Evolutionary conservation across 2,113 vertebrate genomes (phyloP).

Genomic region (Jacana jacana): DNA sequence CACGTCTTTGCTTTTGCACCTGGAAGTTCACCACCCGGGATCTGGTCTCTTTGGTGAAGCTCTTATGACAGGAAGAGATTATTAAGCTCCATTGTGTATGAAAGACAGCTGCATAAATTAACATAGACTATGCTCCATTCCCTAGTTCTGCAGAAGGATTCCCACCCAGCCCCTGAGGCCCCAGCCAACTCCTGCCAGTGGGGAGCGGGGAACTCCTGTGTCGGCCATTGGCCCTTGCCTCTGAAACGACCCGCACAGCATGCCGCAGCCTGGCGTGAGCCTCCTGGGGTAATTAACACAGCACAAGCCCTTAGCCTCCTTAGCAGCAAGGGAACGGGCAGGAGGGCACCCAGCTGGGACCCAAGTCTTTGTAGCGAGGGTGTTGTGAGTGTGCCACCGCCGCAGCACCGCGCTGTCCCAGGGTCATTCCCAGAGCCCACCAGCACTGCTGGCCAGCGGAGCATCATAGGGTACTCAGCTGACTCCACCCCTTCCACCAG

Average conservation of each 20-base stretch:
- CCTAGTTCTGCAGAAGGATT: not conserved
- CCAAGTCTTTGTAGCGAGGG: not conserved
- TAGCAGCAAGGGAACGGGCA: not conserved
- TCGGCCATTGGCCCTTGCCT: not conserved
- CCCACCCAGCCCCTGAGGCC: accelerated
- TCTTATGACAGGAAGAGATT: not conserved
- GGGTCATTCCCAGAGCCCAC: not conserved
- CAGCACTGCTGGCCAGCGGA: not conserved
- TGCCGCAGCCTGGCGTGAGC: not conserved
- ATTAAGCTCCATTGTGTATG: not conserved
- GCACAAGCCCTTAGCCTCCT: not conserved
- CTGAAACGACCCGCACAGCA: not conserved
- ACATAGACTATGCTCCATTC: not conserved
- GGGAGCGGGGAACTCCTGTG: not conserved
- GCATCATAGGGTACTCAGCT: not conserved
- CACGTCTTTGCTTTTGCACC: not conserved
- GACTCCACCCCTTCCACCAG: not conserved
- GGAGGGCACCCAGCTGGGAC: not conserved
- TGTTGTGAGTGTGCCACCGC: not conserved
- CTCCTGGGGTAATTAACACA: not conserved
- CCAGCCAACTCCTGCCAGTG: not conserved
- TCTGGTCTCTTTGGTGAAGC: not conserved
- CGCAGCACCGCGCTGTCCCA: not conserved
- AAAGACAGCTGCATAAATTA: not conserved
- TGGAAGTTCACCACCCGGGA: not conserved